Conservation (phyloP, 2,888 invertebrate genomes). For the Congeria kusceri region DNA sequence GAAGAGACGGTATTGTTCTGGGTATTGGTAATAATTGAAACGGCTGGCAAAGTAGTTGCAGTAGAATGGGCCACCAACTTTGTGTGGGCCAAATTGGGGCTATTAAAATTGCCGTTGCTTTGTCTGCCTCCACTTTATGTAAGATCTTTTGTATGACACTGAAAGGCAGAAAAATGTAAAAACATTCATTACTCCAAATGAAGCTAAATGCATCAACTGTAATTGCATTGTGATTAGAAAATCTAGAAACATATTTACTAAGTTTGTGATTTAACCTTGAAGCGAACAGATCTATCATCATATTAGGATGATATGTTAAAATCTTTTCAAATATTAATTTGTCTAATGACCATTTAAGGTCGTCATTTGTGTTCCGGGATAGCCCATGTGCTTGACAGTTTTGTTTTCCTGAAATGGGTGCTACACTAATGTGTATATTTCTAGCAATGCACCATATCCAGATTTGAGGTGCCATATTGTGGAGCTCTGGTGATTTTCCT, state of each 20-base stretch:
- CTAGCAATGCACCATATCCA: constrained; percentile 48
- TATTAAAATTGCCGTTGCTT: no score
- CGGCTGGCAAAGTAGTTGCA: no score
- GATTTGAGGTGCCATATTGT: constrained; percentile 34
- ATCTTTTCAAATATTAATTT: constrained; percentile 24
- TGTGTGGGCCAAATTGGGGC: no score
- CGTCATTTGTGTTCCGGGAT: constrained; percentile 25
- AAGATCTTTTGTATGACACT: constrained; percentile 17
- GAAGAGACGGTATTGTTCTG: no score
- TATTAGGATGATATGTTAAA: not conserved
- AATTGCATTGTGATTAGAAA: constrained; percentile 18
- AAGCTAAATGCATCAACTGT: constrained; percentile 37
- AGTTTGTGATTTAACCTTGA: constrained; percentile 38
- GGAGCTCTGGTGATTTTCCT: constrained; percentile 23
- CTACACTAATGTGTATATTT: constrained; percentile 30
- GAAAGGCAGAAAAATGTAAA: constrained; percentile 50
- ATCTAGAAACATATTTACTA: constrained; percentile 20
- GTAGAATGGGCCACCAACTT: no score
- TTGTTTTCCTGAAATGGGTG: constrained; percentile 34
- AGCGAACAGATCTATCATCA: constrained; percentile 35
- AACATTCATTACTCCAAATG: constrained; percentile 16
- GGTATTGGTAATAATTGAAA: no score
- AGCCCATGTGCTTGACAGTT: constrained; percentile 24
- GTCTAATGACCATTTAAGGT: constrained; percentile 40
- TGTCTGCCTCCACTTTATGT: no score